Base-by-base conservation (phyloP, 2,888 invertebrate genomes). In the Drosophila helvetica region DNA sequence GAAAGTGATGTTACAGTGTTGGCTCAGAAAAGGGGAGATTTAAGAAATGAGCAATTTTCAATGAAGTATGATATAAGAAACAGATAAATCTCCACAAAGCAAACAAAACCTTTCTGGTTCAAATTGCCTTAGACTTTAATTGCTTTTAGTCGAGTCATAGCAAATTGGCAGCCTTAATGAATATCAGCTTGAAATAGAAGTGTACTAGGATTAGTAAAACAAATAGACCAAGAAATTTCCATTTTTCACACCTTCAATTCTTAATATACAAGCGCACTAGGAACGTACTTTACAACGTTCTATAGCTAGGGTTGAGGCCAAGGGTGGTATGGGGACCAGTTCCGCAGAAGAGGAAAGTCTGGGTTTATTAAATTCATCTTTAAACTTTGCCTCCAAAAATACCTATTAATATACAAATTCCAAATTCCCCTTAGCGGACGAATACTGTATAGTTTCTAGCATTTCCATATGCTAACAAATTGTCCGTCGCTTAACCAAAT, bases 401-500 rank as follows among this genome's bases (percentile, higher is more conserved):
- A 38, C 0, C 38, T 15, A 38, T 15, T 1, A 38, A 15, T 38
- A 12, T 38, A 12, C 4, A 33, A 5, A 15, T 33, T 33, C 1
- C 33, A 12, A 10, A 1, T 33, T 33, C 33, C 12, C 5, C 30
- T 30, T 10, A 0, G 10, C 30, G 12, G 12, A 5, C 12, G 33
- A 12, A 1, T 12, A 33, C 33, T 33, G 33, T 33, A 12, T 5
- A 33, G 33, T 12, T 38, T 38, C 3, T 38, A 15, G 38, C 19
- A 9, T 38, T 52, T 33, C n/a, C 19, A 63, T 22, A 45, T 33
- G 42, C 9, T 5, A 17, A 12, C 17, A 45, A 64, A 65, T 65
- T 54, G 30, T 27, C 9, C 55, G 43, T 38, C 38, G 38, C 15
- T 15, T 38, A 38, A 38, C 38, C 38, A 38, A 38, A 38, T 38